These are phyloP conservation scores for Caenorhabditis sinica DNA, from an alignment of 2,888 invertebrate genomes.

Conservation along the genomic window DNA sequence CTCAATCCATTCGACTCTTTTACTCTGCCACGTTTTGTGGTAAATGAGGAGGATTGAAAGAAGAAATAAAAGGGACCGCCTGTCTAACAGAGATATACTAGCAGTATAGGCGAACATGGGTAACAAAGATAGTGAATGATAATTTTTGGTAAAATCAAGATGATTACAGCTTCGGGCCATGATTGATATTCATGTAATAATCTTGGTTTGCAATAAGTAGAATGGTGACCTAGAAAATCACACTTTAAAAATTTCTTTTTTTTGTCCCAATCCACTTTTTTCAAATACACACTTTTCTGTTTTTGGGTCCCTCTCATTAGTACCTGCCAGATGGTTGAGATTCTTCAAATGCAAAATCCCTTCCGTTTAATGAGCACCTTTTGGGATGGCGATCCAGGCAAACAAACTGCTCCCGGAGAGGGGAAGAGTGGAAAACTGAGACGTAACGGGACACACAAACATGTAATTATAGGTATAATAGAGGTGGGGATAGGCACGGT, in stretches of 20 bases:
- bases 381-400: not conserved
- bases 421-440: not conserved
- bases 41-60: not conserved
- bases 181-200: no score
- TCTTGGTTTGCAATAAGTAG: no score
- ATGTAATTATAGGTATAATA: no score
- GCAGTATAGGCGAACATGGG: no score
- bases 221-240: no score
- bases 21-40: not conserved
- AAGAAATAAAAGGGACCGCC: not conserved
- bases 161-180: no score
- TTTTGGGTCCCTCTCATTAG: conserved; percentile 15
- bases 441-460: not conserved
- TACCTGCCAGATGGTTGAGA: conserved; percentile 22
- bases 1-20: not conserved
- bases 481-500: no score
- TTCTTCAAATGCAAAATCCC: conserved; percentile 3
- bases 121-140: no score
- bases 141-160: no score
- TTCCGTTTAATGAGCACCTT: conserved; percentile 37
- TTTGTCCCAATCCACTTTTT: not conserved
- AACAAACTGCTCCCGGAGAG: conserved; percentile 37
- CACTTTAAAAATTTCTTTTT: no score
- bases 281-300: not conserved
- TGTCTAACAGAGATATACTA: no score